Conservation (phyloP, 1,140 invertebrate genomes). For the Diorhabda elongata region DNA sequence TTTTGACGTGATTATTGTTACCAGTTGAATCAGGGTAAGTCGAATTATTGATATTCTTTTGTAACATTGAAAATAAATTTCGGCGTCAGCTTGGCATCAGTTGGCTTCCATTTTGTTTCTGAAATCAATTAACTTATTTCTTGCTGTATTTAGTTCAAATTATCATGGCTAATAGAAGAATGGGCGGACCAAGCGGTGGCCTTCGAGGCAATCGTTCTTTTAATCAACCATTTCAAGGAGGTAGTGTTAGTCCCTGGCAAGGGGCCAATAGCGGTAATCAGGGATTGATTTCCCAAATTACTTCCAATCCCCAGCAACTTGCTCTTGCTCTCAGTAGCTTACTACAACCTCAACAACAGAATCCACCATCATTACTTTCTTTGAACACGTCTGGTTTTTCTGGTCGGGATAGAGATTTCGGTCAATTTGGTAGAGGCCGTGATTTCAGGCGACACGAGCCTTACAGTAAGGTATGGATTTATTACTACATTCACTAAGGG, state of each 20-base stretch:
- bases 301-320: constrained; percentile 43
- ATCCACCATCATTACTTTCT: constrained; percentile 46
- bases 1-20: neutral
- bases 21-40: neutral
- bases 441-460: constrained; percentile 45
- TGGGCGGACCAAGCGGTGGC: constrained; percentile 34
- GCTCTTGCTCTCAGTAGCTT: constrained; percentile 46
- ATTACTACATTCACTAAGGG: constrained; percentile 18
- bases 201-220: constrained; percentile 39
- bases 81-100: constrained; percentile 17
- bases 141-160: constrained; percentile 36
- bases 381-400: constrained; percentile 43
- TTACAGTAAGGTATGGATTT: constrained; percentile 45
- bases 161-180: constrained; percentile 45
- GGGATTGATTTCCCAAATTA: constrained; percentile 38
- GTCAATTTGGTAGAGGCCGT: constrained; percentile 37
- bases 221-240: constrained; percentile 41
- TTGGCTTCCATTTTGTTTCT: constrained; percentile 10
- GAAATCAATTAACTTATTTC: constrained; percentile 24
- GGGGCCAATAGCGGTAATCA: constrained; percentile 39
- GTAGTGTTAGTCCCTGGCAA: constrained; percentile 45
- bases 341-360: constrained; percentile 43
- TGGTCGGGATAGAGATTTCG: constrained; percentile 42
- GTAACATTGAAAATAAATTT: constrained; percentile 4
- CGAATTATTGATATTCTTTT: neutral